Evolutionary conservation across 2,888 invertebrate genomes (phyloP).

Genomic region (Allygus modestus): DNA sequence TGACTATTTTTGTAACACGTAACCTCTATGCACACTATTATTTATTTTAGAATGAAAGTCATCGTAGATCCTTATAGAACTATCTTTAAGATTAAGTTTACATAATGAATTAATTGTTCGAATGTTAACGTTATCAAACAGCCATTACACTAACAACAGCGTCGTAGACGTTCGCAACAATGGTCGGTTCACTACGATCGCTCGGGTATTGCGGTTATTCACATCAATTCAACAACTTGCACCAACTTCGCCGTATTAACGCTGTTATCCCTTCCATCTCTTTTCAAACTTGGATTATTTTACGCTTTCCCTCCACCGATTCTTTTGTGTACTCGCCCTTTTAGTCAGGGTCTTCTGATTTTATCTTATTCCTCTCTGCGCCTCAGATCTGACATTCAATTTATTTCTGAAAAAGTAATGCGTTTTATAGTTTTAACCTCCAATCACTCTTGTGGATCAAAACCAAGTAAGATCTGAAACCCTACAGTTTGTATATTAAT

Average conservation of each 20-base stretch:
- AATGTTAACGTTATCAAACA: too few relatives aligned
- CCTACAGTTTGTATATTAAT: too few relatives aligned
- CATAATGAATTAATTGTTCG: too few relatives aligned
- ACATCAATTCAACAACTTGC: conserved; percentile 57
- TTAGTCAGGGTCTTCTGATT: neutral
- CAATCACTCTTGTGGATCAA: too few relatives aligned
- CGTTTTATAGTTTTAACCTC: neutral
- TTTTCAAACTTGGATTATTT: conserved; percentile 57
- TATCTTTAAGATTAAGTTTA: too few relatives aligned
- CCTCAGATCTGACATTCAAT: neutral
- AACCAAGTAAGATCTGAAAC: too few relatives aligned
- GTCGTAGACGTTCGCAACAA: neutral
- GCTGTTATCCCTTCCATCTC: conserved; percentile 55
- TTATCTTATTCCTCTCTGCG: neutral
- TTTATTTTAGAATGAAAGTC: too few relatives aligned
- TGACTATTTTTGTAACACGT: too few relatives aligned
- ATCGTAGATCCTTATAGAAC: too few relatives aligned
- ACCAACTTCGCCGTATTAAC: conserved; percentile 45
- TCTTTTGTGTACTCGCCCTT: conserved; percentile 39
- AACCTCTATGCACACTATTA: too few relatives aligned
- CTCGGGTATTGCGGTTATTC: conserved; percentile 41
- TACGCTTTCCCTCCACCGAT: conserved; percentile 44
- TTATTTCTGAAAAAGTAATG: neutral
- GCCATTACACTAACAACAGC: neutral
- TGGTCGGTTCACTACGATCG: neutral